These are phyloP conservation scores for Aythya baeri DNA, from an alignment of 2,113 vertebrate genomes.

Conservation along the genomic window DNA sequence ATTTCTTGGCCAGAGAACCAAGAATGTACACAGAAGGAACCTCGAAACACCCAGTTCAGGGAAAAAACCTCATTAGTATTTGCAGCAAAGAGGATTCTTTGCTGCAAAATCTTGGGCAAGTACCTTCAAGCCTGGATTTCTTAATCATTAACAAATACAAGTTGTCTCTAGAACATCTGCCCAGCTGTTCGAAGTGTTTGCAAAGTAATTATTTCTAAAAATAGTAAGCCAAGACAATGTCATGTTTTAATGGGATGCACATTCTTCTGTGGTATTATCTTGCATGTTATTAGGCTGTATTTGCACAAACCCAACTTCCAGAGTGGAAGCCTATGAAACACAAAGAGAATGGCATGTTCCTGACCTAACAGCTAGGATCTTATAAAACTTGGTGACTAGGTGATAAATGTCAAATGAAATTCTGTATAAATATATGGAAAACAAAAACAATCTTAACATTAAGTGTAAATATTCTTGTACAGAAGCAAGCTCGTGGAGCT, in stretches of 20 bases:
- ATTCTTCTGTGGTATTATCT: background rate
- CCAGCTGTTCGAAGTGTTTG: background rate
- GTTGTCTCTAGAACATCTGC: background rate
- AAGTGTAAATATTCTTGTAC: too few relatives aligned
- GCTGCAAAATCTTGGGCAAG: background rate
- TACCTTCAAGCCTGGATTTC: background rate
- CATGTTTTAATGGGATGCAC: rapidly evolving
- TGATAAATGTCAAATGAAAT: background rate
- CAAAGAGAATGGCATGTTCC: background rate
- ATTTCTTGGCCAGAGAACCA: background rate
- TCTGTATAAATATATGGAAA: background rate
- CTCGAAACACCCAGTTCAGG: background rate
- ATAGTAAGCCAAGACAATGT: background rate
- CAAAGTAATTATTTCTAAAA: background rate
- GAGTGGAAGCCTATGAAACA: background rate
- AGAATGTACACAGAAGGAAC: rapidly evolving
- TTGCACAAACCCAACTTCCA: background rate
- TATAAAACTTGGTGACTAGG: background rate
- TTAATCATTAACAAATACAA: background rate
- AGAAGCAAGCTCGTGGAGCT: background rate
- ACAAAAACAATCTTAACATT: background rate
- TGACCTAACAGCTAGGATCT: background rate
- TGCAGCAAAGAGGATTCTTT: background rate
- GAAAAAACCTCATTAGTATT: background rate
- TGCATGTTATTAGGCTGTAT: background rate